Conservation (phyloP, 2,113 vertebrate genomes). For the Oplegnathus fasciatus region DNA sequence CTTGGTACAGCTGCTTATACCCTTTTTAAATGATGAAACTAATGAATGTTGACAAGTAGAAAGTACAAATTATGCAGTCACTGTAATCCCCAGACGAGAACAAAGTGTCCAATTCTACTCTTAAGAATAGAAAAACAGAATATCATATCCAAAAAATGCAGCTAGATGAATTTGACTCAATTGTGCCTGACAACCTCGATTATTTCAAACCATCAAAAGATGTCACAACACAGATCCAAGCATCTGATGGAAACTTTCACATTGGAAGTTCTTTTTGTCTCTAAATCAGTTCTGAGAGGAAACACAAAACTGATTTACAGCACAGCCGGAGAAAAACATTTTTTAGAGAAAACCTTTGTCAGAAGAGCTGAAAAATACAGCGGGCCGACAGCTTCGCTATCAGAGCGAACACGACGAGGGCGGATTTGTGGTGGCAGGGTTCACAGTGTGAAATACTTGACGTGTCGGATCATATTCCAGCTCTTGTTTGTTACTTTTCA, state of each 20-base stretch:
- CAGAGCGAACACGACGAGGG: background rate
- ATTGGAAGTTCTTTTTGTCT: slow-evolving; percentile 13
- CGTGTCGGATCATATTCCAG: slow-evolving; percentile 36
- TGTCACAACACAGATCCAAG: slow-evolving; percentile 1
- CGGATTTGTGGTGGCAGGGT: slow-evolving; percentile 59
- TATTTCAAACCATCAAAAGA: slow-evolving; percentile 48
- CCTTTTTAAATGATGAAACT: slow-evolving; percentile 1
- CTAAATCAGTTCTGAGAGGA: slow-evolving; percentile 64
- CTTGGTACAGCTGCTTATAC: background rate
- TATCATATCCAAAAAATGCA: slow-evolving; percentile 19
- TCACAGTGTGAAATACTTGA: slow-evolving; percentile 46
- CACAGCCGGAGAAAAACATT: slow-evolving; percentile 4
- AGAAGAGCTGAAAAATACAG: slow-evolving; percentile 28
- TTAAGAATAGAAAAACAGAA: background rate
- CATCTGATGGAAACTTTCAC: slow-evolving; percentile 40
- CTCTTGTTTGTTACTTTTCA: slow-evolving; percentile 33
- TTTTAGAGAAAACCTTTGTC: slow-evolving; percentile 1
- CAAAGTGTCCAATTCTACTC: background rate
- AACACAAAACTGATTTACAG: slow-evolving; percentile 58
- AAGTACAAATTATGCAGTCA: background rate
- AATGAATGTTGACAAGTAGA: slow-evolving; percentile 12
- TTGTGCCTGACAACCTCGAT: slow-evolving; percentile 26
- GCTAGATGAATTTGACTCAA: slow-evolving; percentile 5
- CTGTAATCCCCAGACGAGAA: background rate
- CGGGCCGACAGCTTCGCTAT: background rate